Evolutionary conservation across 2,797 vertebrate genomes (phyloP).

Genomic region (Sandelia bainsii): DNA sequence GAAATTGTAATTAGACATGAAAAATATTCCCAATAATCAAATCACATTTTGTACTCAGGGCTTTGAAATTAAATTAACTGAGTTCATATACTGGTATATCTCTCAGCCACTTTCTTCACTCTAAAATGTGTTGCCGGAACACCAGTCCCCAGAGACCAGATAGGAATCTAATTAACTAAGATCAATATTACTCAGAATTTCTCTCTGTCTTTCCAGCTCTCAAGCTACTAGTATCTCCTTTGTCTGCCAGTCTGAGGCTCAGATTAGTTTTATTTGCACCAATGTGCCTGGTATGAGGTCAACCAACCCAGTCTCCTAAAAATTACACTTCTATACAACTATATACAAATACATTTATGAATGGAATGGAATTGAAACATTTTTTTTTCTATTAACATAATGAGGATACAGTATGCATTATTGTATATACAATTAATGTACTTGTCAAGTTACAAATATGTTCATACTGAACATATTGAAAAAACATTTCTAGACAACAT

Average conservation of each 20-base stretch:
- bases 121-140: conserved; percentile 83
- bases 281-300: conserved; percentile 62
- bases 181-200: conserved; percentile 86
- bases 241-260: conserved; percentile 65
- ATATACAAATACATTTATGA: too few species aligned
- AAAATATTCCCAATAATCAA: conserved; percentile 86
- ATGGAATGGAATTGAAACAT: too few species aligned
- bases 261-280: conserved; percentile 67
- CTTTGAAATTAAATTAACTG: conserved; percentile 84
- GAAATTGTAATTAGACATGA: conserved; percentile 85
- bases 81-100: conserved; percentile 84
- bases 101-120: conserved; percentile 80
- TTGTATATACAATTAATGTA: too few species aligned
- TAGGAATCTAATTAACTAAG: conserved; percentile 87
- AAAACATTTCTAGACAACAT: too few species aligned
- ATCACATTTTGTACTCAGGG: conserved; percentile 83
- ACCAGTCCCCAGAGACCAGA: conserved; percentile 75
- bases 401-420: too few species aligned
- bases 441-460: too few species aligned
- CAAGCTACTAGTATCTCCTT: conserved; percentile 70
- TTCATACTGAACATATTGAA: too few species aligned
- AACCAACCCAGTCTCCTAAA: conserved; percentile 14
- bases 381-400: too few species aligned
- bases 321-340: too few species aligned
- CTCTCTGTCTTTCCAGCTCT: conserved; percentile 77